These are phyloP conservation scores for Indicator maculatus DNA, from an alignment of 2,113 vertebrate genomes.

Conservation along the genomic window DNA sequence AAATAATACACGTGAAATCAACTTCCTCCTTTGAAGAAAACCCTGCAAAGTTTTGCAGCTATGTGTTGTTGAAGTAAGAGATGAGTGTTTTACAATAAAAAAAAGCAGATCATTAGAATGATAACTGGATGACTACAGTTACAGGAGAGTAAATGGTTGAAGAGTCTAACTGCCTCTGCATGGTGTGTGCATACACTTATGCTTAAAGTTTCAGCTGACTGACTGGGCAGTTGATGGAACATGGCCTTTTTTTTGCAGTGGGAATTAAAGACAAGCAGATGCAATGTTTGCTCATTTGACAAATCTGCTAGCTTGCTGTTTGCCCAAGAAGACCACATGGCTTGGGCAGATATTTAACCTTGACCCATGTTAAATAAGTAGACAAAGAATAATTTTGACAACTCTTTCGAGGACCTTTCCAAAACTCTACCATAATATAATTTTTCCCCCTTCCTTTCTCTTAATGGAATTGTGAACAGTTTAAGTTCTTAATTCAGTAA, in stretches of 20 bases:
- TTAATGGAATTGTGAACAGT: background rate
- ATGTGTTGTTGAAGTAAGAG: background rate
- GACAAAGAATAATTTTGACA: background rate
- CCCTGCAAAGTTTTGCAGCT: background rate
- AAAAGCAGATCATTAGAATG: background rate
- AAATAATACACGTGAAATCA: background rate
- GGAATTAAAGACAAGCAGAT: background rate
- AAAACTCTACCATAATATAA: background rate
- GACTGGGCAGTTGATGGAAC: background rate
- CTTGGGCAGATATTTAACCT: background rate
- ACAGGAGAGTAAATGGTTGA: background rate
- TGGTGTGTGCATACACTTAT: background rate
- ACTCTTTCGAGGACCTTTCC: background rate
- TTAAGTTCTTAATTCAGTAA: background rate
- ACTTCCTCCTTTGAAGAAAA: background rate
- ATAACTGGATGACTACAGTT: background rate
- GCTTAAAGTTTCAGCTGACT: background rate
- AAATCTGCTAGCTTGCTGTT: background rate
- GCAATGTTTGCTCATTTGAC: background rate
- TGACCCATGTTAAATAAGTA: background rate
- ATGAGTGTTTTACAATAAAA: background rate
- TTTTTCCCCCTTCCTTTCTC: background rate
- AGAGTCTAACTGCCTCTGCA: background rate
- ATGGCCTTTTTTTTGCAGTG: background rate
- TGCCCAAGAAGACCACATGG: background rate